A percentile compares a stretch with the other conserved stretches of the same genome.
phyloP scores from a whole-genome alignment of 2,113 vertebrate genomes.

The Asarcornis scutulata region DNA sequence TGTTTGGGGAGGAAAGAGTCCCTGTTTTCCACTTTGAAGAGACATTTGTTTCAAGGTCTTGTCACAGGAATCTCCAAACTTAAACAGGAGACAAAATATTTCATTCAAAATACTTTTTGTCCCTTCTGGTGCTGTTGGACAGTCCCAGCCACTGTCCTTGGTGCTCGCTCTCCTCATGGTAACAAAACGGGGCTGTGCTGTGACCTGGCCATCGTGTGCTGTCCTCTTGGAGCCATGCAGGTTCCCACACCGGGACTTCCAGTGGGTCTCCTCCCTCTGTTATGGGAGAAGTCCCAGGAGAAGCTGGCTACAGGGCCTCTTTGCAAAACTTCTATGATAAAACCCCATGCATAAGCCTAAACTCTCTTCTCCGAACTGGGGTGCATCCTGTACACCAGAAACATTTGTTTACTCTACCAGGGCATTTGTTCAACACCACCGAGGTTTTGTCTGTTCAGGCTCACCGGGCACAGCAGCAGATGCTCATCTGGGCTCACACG shows the following conservation, averaged over 20 bases:
- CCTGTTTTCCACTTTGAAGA: background rate
- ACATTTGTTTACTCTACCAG: constrained; percentile 7
- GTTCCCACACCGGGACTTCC: background rate
- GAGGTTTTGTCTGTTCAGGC: constrained; percentile 24
- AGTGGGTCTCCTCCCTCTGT: background rate
- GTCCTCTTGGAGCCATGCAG: accelerated
- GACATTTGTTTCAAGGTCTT: constrained; percentile 26
- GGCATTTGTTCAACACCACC: background rate
- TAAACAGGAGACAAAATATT: constrained; percentile 41
- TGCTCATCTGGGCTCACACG: constrained; percentile 18
- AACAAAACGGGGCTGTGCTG: accelerated
- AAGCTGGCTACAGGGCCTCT: background rate
- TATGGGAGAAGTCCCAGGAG: background rate
- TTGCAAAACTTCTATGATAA: background rate
- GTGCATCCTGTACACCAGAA: background rate
- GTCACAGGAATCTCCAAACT: background rate
- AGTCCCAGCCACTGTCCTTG: background rate
- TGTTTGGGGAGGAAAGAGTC: background rate
- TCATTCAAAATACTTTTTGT: constrained; percentile 46
- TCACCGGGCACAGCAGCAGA: constrained; percentile 25
- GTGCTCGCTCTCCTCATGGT: background rate
- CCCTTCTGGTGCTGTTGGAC: background rate
- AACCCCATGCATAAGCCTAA: background rate
- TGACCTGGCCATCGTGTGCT: background rate
- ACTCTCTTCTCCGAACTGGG: background rate